Evolutionary conservation across 2,113 vertebrate genomes (phyloP), one percentile per base, ranked within the genome.

Genomic region (Leptocoma aspasia): DNA sequence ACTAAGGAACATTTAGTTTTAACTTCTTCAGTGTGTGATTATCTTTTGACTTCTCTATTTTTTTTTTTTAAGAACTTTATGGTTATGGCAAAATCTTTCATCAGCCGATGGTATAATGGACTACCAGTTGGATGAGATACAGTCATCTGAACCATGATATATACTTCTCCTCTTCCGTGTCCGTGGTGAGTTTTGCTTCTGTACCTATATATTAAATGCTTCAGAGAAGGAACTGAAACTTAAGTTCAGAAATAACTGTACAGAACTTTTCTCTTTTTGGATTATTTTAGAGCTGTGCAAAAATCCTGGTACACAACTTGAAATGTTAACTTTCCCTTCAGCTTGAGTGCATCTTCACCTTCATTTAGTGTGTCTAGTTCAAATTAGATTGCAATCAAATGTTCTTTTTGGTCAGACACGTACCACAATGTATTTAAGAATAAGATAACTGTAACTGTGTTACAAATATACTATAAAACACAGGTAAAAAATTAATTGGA

Each of bases 171-270:
- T 90, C 84, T 82, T 85, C 72, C 44, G 37, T 89, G 28, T 73
- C 50, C 41, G 77, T 94, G 85, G 98, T 98, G 82, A 92, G 96
- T 95, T 90, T 63, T 81, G 13, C 59, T 96, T 33, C 59, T 82
- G 15, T 42, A 9, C 7, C 1, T 73, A 6, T 5, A 3, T 75
- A 10, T 49, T 33, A 83, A 73, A 50, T 89, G 30, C 61, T 76
- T 87, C 53, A 80, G 66, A 65, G 28, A 70, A 66, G 13, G 9
- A 84, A 33, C 16, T 60, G 23, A 37, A 92, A 50, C 11, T 26
- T 26, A 19, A 26, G 6, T n/a, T 79, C 13, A 75, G 44, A 63
- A 61, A 20, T 21, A 37, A 5, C 3, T 2, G 1, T 61, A 7
- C 7, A 26, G 17, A 24, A 3, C 14, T 76, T 42, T 37, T 47